Base-by-base conservation (phyloP, 2,888 invertebrate genomes). In the Vanessa cardui region DNA sequence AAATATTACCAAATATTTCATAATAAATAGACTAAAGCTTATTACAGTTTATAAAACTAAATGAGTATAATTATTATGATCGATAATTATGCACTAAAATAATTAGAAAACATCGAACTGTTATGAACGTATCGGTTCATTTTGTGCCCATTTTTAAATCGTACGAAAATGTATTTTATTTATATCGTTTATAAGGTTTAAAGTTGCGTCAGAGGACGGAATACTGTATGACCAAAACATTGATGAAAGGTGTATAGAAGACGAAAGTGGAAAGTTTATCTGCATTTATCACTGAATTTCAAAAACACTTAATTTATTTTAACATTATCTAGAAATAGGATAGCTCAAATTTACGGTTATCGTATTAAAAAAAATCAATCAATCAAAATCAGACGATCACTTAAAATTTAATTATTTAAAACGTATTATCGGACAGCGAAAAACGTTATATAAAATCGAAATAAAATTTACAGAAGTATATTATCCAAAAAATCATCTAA, bases 11-110 rank as follows among this genome's bases (percentile, higher is more conserved):
- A 58, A 68, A 65, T 73, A 73, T 18, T 59, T 47, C 44, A 68
- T 81, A 89, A 91, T 90, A 91, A 90, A 90, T 90, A 89, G 76
- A 76, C 85, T 90, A 88, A 84, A 88, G 76, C 85, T 87, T 88
- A 90, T 74, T 75, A 81, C 78, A 84, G 83, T 87, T 89, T 72
- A 66, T 65, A 18, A 73, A 79, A 81, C 88, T 88, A 82, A 87
- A 68, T 87, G 90, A 90, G 90, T 90, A 89, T 89, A 87, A 85
- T 89, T 89, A 90, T 92, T 90, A 90, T 90, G 88, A 86, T 87
- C 83, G 82, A 81, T 62, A 83, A 87, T 89, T 89, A 89, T 90
- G 89, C 88, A 80, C 82, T 82, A 64, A 56, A 50, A 47, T 64
- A 59, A 33, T 59, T 20, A 56, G 56, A 39, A 62, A 58, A 54